Evolutionary conservation across 2,888 invertebrate species (phyloP).

Genomic region (Megaustenia siamemsis): DNA sequence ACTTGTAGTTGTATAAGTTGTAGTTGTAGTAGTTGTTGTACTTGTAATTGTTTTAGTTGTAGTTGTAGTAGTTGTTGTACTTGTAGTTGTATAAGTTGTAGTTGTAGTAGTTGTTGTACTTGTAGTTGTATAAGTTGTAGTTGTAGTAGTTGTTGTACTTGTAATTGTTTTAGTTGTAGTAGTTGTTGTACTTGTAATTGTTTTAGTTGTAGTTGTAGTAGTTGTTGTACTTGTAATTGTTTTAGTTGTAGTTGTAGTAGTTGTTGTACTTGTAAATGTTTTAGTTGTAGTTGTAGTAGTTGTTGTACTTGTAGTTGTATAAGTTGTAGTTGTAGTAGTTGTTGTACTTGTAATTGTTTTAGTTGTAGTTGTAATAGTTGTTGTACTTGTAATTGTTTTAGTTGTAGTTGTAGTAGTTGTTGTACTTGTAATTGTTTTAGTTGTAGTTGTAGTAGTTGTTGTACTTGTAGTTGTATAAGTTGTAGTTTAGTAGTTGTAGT

Average conservation of each 20-base stretch:
- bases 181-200: background rate
- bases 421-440: slow-evolving; percentile 32
- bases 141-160: background rate
- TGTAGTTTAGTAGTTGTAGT: background rate
- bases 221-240: background rate
- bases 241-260: slow-evolving; percentile 9
- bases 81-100: too few species aligned
- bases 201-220: slow-evolving; percentile 16
- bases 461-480: background rate
- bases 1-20: too few species aligned
- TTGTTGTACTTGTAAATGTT: background rate
- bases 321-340: background rate
- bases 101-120: too few species aligned
- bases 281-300: background rate
- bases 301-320: too few species aligned
- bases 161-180: background rate
- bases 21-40: background rate
- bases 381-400: slow-evolving; percentile 32
- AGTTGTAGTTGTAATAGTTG: slow-evolving; percentile 38
- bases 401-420: slow-evolving; percentile 40
- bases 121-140: too few species aligned
- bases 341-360: slow-evolving; percentile 3
- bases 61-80: background rate
- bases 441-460: slow-evolving; percentile 34
- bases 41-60: background rate